Percentiles rank a stretch among this genome's conserved stretches.
These are phyloP conservation scores for Hirtodrosophila histrioides DNA, from an alignment of 2,888 invertebrate species.

Conservation along the genomic window DNA sequence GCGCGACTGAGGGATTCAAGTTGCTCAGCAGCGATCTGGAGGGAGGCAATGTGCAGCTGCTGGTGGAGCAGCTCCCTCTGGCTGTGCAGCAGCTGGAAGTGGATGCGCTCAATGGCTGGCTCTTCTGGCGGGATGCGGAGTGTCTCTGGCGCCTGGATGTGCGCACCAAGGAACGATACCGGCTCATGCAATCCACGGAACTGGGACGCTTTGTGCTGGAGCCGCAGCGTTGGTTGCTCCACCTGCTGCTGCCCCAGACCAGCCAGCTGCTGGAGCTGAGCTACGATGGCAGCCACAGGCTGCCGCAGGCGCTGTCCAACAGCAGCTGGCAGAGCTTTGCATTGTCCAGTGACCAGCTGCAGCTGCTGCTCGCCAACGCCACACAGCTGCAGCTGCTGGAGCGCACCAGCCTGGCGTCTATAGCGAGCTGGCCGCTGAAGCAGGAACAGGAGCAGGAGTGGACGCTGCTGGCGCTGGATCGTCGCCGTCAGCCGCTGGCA, in stretches of 20 bases:
- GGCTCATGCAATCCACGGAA: slow-evolving; percentile 10
- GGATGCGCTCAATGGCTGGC: slow-evolving; percentile 96
- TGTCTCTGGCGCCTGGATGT: slow-evolving; percentile 64
- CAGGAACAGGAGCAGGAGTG: slow-evolving; percentile 45
- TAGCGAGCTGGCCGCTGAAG: slow-evolving; percentile 33
- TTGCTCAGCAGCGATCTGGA: slow-evolving; percentile 36
- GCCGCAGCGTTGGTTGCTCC: slow-evolving; percentile 64
- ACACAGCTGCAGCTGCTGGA: slow-evolving; percentile 56
- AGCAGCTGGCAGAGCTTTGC: slow-evolving; percentile 62
- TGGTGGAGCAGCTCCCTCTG: slow-evolving; percentile 4
- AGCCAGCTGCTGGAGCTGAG: slow-evolving; percentile 65
- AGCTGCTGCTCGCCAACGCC: slow-evolving; percentile 53
- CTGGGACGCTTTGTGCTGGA: slow-evolving; percentile 58
- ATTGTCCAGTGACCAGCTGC: slow-evolving; percentile 16
- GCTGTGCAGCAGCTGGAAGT: slow-evolving; percentile 92
- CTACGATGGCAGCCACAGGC: slow-evolving; percentile 64
- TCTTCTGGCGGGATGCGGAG: slow-evolving; percentile 88
- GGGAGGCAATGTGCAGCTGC: slow-evolving; percentile 10
- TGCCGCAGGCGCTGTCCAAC: slow-evolving; percentile 2
- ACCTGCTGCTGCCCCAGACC: slow-evolving; percentile 45
- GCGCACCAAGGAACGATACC: slow-evolving; percentile 5
- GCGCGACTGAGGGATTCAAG: background rate
- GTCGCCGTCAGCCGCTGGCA: slow-evolving; percentile 88
- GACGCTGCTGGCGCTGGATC: slow-evolving; percentile 44
- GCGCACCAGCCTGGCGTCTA: slow-evolving; percentile 20